These are phyloP conservation scores for Sphaerophoria taeniata DNA, from an alignment of 2,888 invertebrate species.

Conservation along the genomic window DNA sequence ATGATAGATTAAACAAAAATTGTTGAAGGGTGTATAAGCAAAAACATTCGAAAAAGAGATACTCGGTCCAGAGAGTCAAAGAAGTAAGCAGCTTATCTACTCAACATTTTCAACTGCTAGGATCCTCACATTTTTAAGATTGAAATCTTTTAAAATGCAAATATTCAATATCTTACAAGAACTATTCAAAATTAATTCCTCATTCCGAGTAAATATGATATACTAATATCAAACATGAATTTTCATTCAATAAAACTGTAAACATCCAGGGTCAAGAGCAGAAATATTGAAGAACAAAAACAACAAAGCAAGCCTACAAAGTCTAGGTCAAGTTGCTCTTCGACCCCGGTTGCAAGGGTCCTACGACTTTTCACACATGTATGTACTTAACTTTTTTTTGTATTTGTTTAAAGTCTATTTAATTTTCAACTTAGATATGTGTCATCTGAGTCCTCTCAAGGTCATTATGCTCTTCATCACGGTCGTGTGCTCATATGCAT, in stretches of 20 bases:
- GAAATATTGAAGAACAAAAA: slow-evolving; percentile 37
- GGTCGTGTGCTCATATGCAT: slow-evolving; percentile 34
- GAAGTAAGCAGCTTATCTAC: no score
- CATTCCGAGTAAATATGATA: neutral
- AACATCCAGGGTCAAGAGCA: slow-evolving; percentile 59
- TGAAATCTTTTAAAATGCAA: no score
- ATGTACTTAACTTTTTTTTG: neutral
- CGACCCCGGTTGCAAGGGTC: slow-evolving; percentile 65
- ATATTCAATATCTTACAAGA: no score
- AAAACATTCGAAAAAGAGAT: no score
- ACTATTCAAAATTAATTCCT: no score
- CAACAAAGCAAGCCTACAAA: slow-evolving; percentile 59
- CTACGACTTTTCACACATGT: slow-evolving; percentile 36
- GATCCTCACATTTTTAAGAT: no score
- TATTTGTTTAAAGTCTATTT: slow-evolving; percentile 22
- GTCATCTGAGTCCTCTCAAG: slow-evolving; percentile 58
- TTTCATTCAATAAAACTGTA: slow-evolving; percentile 45
- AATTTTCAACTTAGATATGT: slow-evolving; percentile 41
- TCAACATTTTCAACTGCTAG: no score
- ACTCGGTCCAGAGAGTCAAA: no score
- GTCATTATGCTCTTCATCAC: slow-evolving; percentile 71
- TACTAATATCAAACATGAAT: neutral
- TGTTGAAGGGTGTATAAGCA: no score
- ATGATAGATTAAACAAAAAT: no score
- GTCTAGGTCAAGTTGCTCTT: slow-evolving; percentile 73